Conservation (phyloP, 2,888 invertebrate species). For the Hymenopus coronatus region DNA sequence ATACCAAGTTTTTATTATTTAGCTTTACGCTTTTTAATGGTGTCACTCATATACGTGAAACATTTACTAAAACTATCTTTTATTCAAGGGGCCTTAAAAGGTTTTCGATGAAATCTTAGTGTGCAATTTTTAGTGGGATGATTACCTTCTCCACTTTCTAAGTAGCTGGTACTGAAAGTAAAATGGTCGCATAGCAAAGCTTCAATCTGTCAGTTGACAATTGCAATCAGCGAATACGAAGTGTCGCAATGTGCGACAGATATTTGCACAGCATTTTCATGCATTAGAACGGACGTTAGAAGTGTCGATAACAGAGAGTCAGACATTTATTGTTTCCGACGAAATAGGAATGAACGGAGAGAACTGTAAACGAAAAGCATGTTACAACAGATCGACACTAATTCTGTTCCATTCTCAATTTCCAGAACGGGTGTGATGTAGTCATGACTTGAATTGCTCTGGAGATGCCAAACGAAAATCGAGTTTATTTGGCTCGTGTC, state of each 20-base stretch:
- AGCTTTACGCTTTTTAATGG: no score
- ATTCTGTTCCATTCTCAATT: background rate
- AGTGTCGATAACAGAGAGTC: background rate
- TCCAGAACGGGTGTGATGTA: background rate
- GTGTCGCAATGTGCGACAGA: background rate
- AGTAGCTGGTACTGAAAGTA: no score
- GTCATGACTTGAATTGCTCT: background rate
- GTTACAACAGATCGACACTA: background rate
- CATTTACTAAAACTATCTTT: no score
- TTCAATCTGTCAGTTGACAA: background rate
- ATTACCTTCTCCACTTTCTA: no score
- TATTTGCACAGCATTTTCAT: background rate
- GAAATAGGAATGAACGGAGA: background rate
- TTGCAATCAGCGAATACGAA: background rate
- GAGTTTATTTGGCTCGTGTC: background rate
- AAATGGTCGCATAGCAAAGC: background rate
- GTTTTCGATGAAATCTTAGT: no score
- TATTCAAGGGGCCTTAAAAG: no score
- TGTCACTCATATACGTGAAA: no score
- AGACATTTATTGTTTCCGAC: background rate
- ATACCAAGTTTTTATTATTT: no score
- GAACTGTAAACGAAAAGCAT: background rate
- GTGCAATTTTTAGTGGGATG: no score
- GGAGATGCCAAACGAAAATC: background rate
- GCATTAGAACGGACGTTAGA: background rate